Conservation (phyloP, 2,113 vertebrate species). For the Peucedramus taeniatus region DNA sequence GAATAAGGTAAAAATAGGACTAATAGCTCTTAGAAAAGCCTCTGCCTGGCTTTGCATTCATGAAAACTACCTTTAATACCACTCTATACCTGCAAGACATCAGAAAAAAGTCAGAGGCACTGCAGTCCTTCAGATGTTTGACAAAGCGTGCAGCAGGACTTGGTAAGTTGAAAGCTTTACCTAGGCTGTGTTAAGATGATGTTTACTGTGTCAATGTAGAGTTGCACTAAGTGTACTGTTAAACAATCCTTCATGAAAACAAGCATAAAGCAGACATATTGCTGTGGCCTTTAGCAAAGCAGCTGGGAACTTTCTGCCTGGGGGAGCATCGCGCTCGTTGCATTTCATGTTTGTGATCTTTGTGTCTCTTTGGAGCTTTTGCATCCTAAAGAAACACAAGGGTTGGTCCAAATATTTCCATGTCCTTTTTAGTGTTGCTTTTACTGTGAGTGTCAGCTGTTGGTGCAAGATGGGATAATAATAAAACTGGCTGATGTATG, state of each 20-base stretch:
- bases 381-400: neutral
- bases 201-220: neutral
- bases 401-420: neutral
- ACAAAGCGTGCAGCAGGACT: neutral
- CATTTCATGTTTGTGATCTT: neutral
- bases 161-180: neutral
- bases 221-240: conserved; percentile 45
- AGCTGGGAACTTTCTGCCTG: conserved; percentile 46
- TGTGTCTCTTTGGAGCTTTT: neutral
- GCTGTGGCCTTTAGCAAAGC: conserved; percentile 37
- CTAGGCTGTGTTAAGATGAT: neutral
- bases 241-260: conserved; percentile 24
- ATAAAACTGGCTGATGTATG: neutral
- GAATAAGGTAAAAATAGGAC: neutral
- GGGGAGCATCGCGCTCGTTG: neutral
- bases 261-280: conserved; percentile 23
- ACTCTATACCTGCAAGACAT: neutral
- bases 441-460: neutral
- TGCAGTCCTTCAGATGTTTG: conserved; percentile 28
- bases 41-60: neutral
- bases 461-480: neutral
- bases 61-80: neutral
- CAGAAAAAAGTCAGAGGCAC: neutral
- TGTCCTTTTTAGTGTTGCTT: neutral
- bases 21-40: neutral